Base-by-base conservation (phyloP, 2,113 vertebrate genomes). In the Zingel zingel region DNA sequence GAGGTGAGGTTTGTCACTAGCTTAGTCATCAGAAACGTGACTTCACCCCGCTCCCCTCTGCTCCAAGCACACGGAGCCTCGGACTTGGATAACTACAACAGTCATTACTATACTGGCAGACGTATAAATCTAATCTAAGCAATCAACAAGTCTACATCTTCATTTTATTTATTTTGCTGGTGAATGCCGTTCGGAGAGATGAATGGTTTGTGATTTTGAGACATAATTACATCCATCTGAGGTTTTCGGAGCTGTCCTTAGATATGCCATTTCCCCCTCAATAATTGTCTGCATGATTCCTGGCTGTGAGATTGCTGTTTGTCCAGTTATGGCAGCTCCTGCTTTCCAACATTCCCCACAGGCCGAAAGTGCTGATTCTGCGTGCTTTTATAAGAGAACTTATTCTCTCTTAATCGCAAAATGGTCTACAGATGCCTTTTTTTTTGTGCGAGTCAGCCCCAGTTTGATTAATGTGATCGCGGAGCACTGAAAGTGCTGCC, bases 391-490 rank as follows among this genome's bases (percentile, higher is more conserved):
- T 66, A 67, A 81, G 59, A 69, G 77, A 91, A 93, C 88, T 89
- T 90, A 89, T 89, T 91, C 92, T 71, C 87, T 87, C 81, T 86
- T 93, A 93, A 95, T 94, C 87, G 66, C 83, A 88, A 89, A 92
- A 73, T 11, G 64, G 87, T 92, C 91, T 94, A 89, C 70, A 81
- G 86, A 88, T 82, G 90, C 87, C 78, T 77, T 61, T 86, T 88
- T 88, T 88, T 84, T 87, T 85, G 82, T 74, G 79, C 13, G 54
- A 82, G 92, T 94, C 86, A 91, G 92, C 89, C 80, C 68, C 79
- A 33, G 88, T 88, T 92, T 95, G 93, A 95, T 94, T 95, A 94
- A 95, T 95, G 92, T 87, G 91, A 88, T 91, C 65, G 43, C 89
- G 88, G 88, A 90, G 84, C 23, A 66, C 86, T 90, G 88, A 80